Conservation (phyloP, 2,888 invertebrate species). For the Macrosoma leucophasiata region DNA sequence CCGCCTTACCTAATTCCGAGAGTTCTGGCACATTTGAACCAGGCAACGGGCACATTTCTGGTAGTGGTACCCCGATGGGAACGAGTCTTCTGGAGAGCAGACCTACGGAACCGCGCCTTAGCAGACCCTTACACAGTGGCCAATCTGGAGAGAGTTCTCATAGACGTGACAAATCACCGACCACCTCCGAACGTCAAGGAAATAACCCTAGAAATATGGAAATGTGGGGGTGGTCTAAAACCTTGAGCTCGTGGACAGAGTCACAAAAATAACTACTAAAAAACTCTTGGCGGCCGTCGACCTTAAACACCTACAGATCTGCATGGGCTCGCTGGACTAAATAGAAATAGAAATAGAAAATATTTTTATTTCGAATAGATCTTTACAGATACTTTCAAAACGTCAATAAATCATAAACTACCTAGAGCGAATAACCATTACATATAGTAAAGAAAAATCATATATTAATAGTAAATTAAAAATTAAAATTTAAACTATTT, state of each 20-base stretch:
- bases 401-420: no score
- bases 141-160: slow-evolving; percentile 12
- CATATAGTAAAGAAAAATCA: no score
- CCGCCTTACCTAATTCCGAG: slow-evolving; percentile 20
- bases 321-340: not conserved
- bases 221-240: slow-evolving; percentile 23
- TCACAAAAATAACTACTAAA: slow-evolving; percentile 4
- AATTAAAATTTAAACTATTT: slow-evolving; percentile 4
- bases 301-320: not conserved
- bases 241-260: not conserved
- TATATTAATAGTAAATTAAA: no score
- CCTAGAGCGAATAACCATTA: no score
- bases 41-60: slow-evolving; percentile 10
- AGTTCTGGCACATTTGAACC: slow-evolving; percentile 24
- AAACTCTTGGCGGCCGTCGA: not conserved
- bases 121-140: slow-evolving; percentile 15
- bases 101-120: slow-evolving; percentile 12
- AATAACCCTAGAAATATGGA: slow-evolving; percentile 22
- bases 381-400: no score
- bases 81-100: slow-evolving; percentile 9
- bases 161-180: slow-evolving; percentile 18
- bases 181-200: slow-evolving; percentile 15
- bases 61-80: slow-evolving; percentile 7
- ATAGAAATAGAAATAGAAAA: no score
- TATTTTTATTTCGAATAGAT: no score